Evolutionary conservation across 2,888 invertebrate genomes (phyloP).

Genomic region (Anthophora plumipes): DNA sequence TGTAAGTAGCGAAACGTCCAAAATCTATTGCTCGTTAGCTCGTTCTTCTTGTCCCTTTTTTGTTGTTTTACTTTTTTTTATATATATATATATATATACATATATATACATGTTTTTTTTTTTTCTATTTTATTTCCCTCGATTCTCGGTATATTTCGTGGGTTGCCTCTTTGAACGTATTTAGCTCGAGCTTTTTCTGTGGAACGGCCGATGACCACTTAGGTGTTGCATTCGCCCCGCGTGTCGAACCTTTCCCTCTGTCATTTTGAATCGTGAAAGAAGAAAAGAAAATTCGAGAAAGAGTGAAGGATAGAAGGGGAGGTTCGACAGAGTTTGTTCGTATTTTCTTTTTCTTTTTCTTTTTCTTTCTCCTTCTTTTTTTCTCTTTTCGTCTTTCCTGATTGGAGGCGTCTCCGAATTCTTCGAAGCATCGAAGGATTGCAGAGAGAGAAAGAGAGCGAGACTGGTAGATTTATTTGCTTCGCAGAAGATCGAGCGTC

Average conservation of each 20-base stretch:
- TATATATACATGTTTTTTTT: neutral
- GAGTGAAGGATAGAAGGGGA: neutral
- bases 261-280: neutral
- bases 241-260: neutral
- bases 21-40: slow-evolving; percentile 31
- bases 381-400: no score
- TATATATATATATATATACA: neutral
- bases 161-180: slow-evolving; percentile 44
- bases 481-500: neutral
- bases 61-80: neutral
- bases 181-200: slow-evolving; percentile 65
- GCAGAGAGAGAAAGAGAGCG: neutral
- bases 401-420: no score
- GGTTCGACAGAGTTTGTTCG: neutral
- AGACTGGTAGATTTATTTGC: neutral
- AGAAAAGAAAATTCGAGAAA: no score
- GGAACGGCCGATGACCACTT: slow-evolving; percentile 35
- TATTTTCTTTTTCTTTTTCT: no score
- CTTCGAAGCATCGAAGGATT: neutral
- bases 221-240: slow-evolving; percentile 47
- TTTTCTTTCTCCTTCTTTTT: no score
- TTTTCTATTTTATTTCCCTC: neutral
- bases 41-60: slow-evolving; percentile 13
- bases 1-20: slow-evolving; percentile 84
- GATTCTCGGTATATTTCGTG: slow-evolving; percentile 53